Evolutionary conservation across 2,113 vertebrate genomes (phyloP), one percentile per base, ranked within the genome.

Genomic region (Maccullochella peelii): DNA sequence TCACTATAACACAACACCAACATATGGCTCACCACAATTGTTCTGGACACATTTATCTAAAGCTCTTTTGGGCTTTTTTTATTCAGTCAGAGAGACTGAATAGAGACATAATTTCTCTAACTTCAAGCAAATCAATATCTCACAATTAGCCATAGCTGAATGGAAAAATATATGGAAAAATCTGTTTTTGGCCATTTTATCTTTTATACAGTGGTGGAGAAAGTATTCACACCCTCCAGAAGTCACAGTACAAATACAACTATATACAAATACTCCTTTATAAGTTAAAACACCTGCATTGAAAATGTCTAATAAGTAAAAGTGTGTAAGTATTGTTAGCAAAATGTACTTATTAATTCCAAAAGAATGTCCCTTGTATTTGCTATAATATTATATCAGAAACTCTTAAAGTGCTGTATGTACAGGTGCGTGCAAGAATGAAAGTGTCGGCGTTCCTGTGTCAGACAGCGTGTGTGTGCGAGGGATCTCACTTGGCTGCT

Each of bases 401-500:
- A 57, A 42, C 52, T 66, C 50, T 63, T 27, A 38, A 61, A 44
- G 30, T 52, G 55, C 30, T 36, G 25, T 77, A 11, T 70, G 68
- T 80, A 36, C 15, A n/a, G 42, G 23, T 79, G 65, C 44, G 38
- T 61, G 40, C 71, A 14, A 54, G 55, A 71, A 66, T 62, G 8
- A 30, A 65, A 72, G 25, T 27, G 67, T 40, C 30, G 55, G 16
- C 52, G 42, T 16, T 47, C 61, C 44, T 66, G 55, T 84, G 76
- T 87, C 76, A 63, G 27, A 62, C 52, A 23, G n/a, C 69, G 85
- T 82, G 62, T 54, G 40, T 84, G 57, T 59, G 49, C 2, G 27
- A 62, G 40, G 58, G 52, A 79, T 86, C 57, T 82, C 25, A 76
- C 82, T 84, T 27, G 78, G 67, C 87, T 75, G 74, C 79, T 85